phyloP scores from a whole-genome alignment of 2,888 invertebrate species.

The Enchytraeus crypticus region DNA sequence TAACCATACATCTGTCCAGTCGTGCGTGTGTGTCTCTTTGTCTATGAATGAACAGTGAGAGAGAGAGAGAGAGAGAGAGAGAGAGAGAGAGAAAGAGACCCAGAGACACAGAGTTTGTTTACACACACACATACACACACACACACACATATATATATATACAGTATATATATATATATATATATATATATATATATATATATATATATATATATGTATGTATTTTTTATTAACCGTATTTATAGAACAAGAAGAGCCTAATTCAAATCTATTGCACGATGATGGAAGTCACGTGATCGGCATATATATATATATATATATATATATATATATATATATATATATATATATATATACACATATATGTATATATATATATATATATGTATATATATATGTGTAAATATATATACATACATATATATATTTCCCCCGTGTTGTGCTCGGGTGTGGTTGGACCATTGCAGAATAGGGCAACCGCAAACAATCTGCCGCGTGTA shows the following conservation, averaged over 20 bases:
- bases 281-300: neutral
- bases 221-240: neutral
- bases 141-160: neutral
- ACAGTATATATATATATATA: neutral
- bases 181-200: neutral
- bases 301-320: slow-evolving; percentile 7
- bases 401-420: too few relatives aligned
- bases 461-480: too few relatives aligned
- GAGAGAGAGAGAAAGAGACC: too few relatives aligned
- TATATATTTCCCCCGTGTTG: too few relatives aligned
- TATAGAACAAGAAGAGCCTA: too few relatives aligned
- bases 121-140: neutral
- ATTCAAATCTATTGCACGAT: neutral
- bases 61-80: too few relatives aligned
- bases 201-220: neutral
- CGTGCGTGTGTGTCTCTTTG: neutral
- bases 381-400: too few relatives aligned
- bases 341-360: slow-evolving; percentile 3
- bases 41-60: neutral
- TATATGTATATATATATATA: too few relatives aligned
- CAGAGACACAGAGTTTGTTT: too few relatives aligned
- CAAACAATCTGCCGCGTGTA: too few relatives aligned
- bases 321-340: slow-evolving; percentile 1
- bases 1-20: neutral
- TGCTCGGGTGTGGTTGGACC: too few relatives aligned